Percentiles rank a stretch among this genome's conserved stretches.
These are phyloP conservation scores for Proteles cristata DNA, from an alignment of 2,113 vertebrate species.

Conservation along the genomic window DNA sequence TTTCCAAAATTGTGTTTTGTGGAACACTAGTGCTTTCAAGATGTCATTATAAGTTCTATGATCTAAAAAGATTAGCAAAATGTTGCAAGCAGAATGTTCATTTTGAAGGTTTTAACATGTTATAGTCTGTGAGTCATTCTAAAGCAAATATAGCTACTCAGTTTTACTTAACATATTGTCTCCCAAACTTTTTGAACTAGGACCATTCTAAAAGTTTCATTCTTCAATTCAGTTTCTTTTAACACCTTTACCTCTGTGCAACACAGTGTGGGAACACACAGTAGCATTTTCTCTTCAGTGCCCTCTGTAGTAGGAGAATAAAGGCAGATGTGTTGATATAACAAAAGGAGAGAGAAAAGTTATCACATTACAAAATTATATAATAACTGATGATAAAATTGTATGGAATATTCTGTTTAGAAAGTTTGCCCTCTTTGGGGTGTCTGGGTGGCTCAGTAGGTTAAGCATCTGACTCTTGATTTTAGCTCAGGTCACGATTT, in stretches of 20 bases:
- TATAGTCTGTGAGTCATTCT: background rate
- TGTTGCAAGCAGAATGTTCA: background rate
- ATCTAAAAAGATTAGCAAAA: background rate
- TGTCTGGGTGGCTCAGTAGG: too few relatives aligned
- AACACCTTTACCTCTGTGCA: background rate
- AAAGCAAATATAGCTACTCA: background rate
- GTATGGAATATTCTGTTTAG: background rate
- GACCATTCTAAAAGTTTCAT: background rate
- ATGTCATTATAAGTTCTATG: background rate
- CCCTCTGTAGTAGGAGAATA: background rate
- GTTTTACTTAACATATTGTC: background rate
- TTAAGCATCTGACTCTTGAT: too few relatives aligned
- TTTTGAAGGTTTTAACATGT: slow-evolving; percentile 3
- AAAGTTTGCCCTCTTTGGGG: background rate
- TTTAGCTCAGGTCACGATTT: too few relatives aligned
- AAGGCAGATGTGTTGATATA: background rate
- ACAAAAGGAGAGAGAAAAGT: background rate
- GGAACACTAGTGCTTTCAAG: background rate
- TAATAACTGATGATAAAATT: background rate
- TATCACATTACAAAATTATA: background rate
- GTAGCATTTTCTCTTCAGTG: background rate
- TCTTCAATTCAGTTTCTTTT: background rate
- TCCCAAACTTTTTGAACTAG: background rate
- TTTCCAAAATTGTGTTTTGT: background rate
- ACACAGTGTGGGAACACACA: background rate